Evolutionary conservation across 1,140 invertebrate genomes (phyloP).

Genomic region (Drosophila repleta): DNA sequence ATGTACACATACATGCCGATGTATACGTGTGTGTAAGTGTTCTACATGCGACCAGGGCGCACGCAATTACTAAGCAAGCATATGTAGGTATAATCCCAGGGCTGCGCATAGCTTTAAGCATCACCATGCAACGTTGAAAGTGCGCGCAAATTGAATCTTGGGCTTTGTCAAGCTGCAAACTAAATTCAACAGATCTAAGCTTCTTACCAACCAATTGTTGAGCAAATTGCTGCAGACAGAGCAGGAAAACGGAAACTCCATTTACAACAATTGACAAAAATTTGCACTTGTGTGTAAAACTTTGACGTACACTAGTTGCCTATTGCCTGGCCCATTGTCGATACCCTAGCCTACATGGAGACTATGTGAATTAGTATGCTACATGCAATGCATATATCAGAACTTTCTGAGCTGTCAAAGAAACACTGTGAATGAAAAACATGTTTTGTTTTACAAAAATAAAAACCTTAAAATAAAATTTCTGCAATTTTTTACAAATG

Average conservation of each 20-base stretch:
- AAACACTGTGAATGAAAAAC: no score
- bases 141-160: conserved; percentile 42
- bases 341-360: neutral
- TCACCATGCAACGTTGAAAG: conserved; percentile 21
- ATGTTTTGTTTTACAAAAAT: no score
- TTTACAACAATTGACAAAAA: conserved; percentile 76
- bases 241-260: conserved; percentile 68
- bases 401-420: neutral
- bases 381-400: neutral
- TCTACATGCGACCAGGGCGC: conserved; percentile 37
- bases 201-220: conserved; percentile 32
- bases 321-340: conserved; percentile 1
- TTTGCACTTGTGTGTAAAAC: conserved; percentile 72
- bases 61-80: conserved; percentile 8
- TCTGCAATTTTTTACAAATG: no score
- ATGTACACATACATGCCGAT: neutral
- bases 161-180: conserved; percentile 16
- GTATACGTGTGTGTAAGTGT: neutral
- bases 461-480: no score
- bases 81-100: conserved; percentile 9
- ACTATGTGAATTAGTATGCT: neutral
- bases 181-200: conserved; percentile 40
- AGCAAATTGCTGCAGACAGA: conserved; percentile 52
- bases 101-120: neutral
- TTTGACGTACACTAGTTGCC: conserved; percentile 48